phyloP scores from a whole-genome alignment of 1,140 invertebrate genomes.

The Babylonia areolata region DNA sequence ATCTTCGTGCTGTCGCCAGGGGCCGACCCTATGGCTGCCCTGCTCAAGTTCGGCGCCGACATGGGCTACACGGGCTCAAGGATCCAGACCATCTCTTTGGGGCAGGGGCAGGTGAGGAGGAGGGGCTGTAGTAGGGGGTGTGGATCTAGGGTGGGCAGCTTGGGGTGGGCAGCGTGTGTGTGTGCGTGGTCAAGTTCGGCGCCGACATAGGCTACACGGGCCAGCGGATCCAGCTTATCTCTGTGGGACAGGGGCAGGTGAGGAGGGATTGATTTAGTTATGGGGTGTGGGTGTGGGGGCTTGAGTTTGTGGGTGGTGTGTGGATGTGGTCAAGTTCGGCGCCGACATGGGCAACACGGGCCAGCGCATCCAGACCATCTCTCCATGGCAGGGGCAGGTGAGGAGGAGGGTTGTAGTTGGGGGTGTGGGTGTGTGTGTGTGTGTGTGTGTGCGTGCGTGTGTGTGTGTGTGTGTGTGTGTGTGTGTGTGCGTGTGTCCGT shows the following conservation, averaged over 20 bases:
- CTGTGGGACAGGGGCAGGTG: slow-evolving; percentile 77
- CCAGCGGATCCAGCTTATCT: slow-evolving; percentile 73
- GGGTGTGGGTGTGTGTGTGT: too few relatives aligned
- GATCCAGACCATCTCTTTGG: slow-evolving; percentile 75
- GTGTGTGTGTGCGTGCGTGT: neutral
- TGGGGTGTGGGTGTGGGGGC: too few relatives aligned
- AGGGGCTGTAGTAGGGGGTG: too few relatives aligned
- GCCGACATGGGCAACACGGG: slow-evolving; percentile 72
- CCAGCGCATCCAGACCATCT: slow-evolving; percentile 73
- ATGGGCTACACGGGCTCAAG: slow-evolving; percentile 67
- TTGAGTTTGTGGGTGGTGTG: too few relatives aligned
- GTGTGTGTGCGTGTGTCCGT: neutral
- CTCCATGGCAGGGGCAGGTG: slow-evolving; percentile 77
- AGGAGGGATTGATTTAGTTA: too few relatives aligned
- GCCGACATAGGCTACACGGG: slow-evolving; percentile 72
- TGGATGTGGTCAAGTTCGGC: slow-evolving; percentile 71
- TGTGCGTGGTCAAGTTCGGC: slow-evolving; percentile 73
- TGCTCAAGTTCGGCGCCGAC: slow-evolving; percentile 76
- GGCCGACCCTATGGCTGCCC: slow-evolving; percentile 76
- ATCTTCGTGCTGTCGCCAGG: slow-evolving; percentile 76
- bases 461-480: neutral
- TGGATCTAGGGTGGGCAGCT: too few relatives aligned
- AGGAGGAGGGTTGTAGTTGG: too few relatives aligned
- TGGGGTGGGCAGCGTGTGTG: too few relatives aligned
- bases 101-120: slow-evolving; percentile 77